Percentiles rank a stretch among this genome's conserved stretches.
Conservation (phyloP, 2,888 invertebrate species). For the Syrphus vitripennis region DNA sequence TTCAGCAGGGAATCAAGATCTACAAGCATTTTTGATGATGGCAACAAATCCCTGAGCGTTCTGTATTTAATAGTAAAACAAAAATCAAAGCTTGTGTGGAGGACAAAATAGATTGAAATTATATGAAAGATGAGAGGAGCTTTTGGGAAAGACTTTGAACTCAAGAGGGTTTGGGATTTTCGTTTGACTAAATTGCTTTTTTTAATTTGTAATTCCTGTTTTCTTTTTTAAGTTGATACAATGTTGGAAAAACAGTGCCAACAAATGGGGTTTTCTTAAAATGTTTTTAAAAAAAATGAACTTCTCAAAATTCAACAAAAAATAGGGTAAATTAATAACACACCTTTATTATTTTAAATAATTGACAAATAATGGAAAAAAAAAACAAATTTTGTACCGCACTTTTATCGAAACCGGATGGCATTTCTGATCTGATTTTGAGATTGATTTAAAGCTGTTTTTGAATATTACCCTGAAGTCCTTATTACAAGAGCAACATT, state of each 20-base stretch:
- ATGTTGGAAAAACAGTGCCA: neutral
- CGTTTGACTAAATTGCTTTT: neutral
- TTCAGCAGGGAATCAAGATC: slow-evolving; percentile 7
- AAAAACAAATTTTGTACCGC: too few relatives aligned
- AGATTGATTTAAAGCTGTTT: too few relatives aligned
- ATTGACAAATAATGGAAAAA: too few relatives aligned
- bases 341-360: too few relatives aligned
- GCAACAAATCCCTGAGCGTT: slow-evolving; percentile 28
- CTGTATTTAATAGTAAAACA: neutral
- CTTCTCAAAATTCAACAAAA: neutral
- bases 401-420: too few relatives aligned
- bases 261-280: neutral
- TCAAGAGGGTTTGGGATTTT: neutral
- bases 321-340: too few relatives aligned
- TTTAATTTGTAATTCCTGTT: neutral
- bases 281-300: too few relatives aligned
- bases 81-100: neutral
- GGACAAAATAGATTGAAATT: neutral
- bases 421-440: too few relatives aligned
- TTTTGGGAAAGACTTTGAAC: neutral
- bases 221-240: neutral
- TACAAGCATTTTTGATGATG: slow-evolving; percentile 16
- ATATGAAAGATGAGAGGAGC: neutral
- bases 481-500: too few relatives aligned
- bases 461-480: too few relatives aligned